Evolutionary conservation across 2,888 invertebrate species (phyloP).

Genomic region (Agrotis puta): DNA sequence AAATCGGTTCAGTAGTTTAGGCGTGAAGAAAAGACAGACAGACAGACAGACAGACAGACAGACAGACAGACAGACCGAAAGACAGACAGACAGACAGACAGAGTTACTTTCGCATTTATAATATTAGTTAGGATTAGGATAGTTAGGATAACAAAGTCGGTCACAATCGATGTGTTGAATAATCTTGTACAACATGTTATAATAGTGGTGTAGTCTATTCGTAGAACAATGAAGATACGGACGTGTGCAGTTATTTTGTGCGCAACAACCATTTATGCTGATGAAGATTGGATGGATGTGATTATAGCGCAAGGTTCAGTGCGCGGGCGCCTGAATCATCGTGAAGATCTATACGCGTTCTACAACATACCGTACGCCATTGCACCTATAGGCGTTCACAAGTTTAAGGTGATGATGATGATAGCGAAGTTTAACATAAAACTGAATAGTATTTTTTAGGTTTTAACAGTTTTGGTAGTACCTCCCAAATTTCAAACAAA

Average conservation of each 20-base stretch:
- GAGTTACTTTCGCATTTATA: too few relatives aligned
- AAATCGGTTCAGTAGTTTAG: too few relatives aligned
- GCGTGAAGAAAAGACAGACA: too few relatives aligned
- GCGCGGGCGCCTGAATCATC: conserved; percentile 67
- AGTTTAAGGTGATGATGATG: conserved; percentile 32
- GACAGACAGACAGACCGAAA: too few relatives aligned
- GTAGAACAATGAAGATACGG: conserved; percentile 17
- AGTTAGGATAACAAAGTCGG: too few relatives aligned
- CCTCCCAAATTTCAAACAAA: background rate
- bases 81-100: too few relatives aligned
- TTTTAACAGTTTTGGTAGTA: background rate
- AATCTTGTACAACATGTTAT: conserved; percentile 12
- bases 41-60: too few relatives aligned
- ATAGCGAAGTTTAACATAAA: background rate
- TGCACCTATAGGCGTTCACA: conserved; percentile 69
- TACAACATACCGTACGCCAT: conserved; percentile 76
- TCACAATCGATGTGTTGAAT: conserved; percentile 18
- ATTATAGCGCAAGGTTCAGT: conserved; percentile 68
- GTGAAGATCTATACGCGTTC: conserved; percentile 67
- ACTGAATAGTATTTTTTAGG: conserved; percentile 20
- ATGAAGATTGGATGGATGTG: conserved; percentile 58
- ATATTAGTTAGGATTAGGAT: too few relatives aligned
- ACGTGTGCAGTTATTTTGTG: conserved; percentile 28
- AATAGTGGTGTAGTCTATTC: background rate
- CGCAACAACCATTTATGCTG: background rate